Conservation (phyloP, 2,888 invertebrate species). For the Plebejus anna region DNA sequence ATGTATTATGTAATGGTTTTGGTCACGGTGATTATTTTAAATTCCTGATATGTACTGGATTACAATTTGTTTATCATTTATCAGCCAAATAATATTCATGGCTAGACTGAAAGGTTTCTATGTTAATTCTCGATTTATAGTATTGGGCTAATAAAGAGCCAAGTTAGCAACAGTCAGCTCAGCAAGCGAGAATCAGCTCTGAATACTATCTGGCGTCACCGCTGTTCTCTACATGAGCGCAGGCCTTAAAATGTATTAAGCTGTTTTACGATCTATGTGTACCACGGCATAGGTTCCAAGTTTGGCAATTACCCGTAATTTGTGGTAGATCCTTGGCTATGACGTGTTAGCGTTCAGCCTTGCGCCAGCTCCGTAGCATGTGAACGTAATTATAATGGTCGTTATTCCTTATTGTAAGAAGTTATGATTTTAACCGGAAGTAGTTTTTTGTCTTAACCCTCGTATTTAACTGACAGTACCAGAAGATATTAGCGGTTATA, state of each 20-base stretch:
- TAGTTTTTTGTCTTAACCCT: conserved; percentile 1
- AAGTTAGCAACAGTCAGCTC: neutral
- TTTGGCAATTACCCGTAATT: conserved; percentile 7
- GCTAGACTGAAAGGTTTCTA: neutral
- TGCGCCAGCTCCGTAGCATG: neutral
- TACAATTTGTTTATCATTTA: neutral
- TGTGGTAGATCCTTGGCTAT: neutral
- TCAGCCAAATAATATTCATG: neutral
- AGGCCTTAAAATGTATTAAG: neutral
- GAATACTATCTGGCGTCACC: too few species aligned
- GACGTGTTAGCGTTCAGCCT: neutral
- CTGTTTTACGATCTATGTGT: neutral
- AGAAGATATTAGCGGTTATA: neutral
- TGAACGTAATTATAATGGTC: conserved; percentile 7
- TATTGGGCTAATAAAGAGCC: neutral
- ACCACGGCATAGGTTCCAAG: neutral
- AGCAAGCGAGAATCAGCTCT: too few species aligned
- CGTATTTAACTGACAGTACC: neutral
- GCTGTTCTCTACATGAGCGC: neutral
- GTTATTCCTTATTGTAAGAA: neutral
- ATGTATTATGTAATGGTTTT: too few species aligned
- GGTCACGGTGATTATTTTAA: neutral
- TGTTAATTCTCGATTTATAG: neutral
- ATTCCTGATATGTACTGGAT: too few species aligned
- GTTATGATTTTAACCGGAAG: conserved; percentile 1